phyloP scores from a whole-genome alignment of 1,140 invertebrate species.

The Anoplolepis gracilipes region DNA sequence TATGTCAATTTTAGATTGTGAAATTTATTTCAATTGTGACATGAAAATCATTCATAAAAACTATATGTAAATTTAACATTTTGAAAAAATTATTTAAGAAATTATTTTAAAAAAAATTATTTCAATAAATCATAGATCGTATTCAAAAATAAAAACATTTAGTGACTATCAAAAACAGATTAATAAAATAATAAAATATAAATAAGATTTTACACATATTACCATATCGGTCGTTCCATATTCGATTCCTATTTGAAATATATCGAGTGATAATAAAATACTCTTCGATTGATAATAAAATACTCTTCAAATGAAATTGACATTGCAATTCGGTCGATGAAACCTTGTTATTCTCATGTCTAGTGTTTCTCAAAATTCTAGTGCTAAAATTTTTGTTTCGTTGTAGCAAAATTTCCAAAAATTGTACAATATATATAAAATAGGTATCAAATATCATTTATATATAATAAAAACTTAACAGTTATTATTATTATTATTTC shows the following conservation, averaged over 20 bases:
- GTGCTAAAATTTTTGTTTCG: not conserved
- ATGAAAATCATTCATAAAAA: not conserved
- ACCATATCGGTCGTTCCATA: not conserved
- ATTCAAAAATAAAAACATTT: not conserved
- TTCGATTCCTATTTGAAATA: not conserved
- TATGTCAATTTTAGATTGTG: not conserved
- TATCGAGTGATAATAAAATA: not conserved
- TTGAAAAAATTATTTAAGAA: not conserved
- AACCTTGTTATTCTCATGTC: slow-evolving; percentile 19
- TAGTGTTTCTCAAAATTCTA: slow-evolving; percentile 26
- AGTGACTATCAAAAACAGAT: not conserved
- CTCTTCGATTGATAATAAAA: slow-evolving; percentile 42
- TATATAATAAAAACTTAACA: not conserved
- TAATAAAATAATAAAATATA: not conserved
- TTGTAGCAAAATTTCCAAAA: not conserved
- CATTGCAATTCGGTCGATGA: slow-evolving; percentile 14
- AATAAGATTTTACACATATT: slow-evolving; percentile 6
- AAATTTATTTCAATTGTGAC: not conserved
- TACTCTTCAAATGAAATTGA: slow-evolving; percentile 44
- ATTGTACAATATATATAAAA: not conserved
- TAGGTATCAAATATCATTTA: not conserved
- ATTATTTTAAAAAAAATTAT: not conserved
- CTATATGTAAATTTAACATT: not conserved
- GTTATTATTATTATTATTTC: not conserved
- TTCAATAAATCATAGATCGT: not conserved